Percentiles rank a stretch among this genome's conserved stretches.
phyloP scores from a whole-genome alignment of 2,113 vertebrate species.

The Excalfactoria chinensis region DNA sequence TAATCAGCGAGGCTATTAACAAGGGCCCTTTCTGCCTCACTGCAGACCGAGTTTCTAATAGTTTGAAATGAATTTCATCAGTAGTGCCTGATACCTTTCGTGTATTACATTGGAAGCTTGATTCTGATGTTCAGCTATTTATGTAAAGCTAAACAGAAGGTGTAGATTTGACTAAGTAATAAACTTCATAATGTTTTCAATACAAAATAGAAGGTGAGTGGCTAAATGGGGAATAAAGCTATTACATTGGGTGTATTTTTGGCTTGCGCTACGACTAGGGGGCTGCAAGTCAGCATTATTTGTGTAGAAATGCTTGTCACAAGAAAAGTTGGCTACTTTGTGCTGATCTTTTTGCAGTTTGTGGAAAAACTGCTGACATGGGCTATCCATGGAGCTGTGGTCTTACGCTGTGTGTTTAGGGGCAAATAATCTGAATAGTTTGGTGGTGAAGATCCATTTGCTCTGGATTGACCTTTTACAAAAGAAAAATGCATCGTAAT shows the following conservation, averaged over 20 bases:
- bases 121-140: neutral
- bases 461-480: neutral
- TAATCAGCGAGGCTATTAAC: neutral
- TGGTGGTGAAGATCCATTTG: neutral
- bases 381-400: slow-evolving; percentile 24
- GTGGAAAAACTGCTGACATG: slow-evolving; percentile 54
- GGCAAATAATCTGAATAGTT: neutral
- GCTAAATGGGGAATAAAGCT: slow-evolving; percentile 32
- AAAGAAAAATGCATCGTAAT: neutral
- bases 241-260: slow-evolving; percentile 40
- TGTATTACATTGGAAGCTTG: neutral
- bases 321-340: slow-evolving; percentile 56
- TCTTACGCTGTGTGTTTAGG: slow-evolving; percentile 12
- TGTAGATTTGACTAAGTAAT: neutral
- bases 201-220: slow-evolving; percentile 22
- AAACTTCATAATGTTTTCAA: slow-evolving; percentile 13
- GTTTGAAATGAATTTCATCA: neutral
- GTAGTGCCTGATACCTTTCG: neutral
- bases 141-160: neutral
- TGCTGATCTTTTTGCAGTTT: slow-evolving; percentile 57
- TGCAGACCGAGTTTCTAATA: neutral
- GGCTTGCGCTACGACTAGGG: slow-evolving; percentile 1
- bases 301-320: slow-evolving; percentile 62
- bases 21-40: neutral
- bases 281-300: slow-evolving; percentile 50